A percentile compares a stretch with the other conserved stretches of the same genome.
Conservation (phyloP, 2,113 vertebrate species). For the Entelurus aequoreus region DNA sequence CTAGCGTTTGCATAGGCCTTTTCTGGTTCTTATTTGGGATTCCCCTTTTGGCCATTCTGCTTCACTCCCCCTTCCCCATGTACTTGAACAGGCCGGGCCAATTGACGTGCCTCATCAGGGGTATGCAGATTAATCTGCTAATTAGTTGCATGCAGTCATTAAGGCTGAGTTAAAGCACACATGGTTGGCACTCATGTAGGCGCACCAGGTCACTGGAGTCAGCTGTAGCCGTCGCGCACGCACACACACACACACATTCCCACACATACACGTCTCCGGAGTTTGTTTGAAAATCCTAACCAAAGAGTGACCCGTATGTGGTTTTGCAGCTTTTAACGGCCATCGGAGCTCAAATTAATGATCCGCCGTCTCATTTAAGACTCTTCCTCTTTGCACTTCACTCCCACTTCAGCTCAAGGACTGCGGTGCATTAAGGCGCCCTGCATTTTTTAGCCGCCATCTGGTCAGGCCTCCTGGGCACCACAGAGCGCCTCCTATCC, state of each 20-base stretch:
- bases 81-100: slow-evolving; percentile 31
- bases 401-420: slow-evolving; percentile 48
- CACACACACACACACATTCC: slow-evolving; percentile 32
- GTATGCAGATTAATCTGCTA: slow-evolving; percentile 69
- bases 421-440: slow-evolving; percentile 72
- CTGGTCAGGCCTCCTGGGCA: slow-evolving; percentile 83
- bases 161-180: slow-evolving; percentile 56
- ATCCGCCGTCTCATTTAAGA: slow-evolving; percentile 33
- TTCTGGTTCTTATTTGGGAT: slow-evolving; percentile 22
- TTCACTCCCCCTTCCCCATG: slow-evolving; percentile 20
- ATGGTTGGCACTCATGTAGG: slow-evolving; percentile 51
- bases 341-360: slow-evolving; percentile 15
- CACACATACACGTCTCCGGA: slow-evolving; percentile 22
- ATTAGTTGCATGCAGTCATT: slow-evolving; percentile 64
- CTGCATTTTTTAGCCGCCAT: slow-evolving; percentile 90
- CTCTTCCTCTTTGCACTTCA: slow-evolving; percentile 24
- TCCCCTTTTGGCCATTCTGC: slow-evolving; percentile 38
- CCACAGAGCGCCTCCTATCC: slow-evolving; percentile 79
- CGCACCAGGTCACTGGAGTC: slow-evolving; percentile 56
- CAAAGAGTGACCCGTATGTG: background rate
- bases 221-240: slow-evolving; percentile 43
- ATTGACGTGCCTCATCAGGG: slow-evolving; percentile 56
- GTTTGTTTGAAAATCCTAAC: background rate
- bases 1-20: slow-evolving; percentile 29
- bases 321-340: background rate